Evolutionary conservation across 2,797 vertebrate species (phyloP).

Genomic region (Thunnus albacares): DNA sequence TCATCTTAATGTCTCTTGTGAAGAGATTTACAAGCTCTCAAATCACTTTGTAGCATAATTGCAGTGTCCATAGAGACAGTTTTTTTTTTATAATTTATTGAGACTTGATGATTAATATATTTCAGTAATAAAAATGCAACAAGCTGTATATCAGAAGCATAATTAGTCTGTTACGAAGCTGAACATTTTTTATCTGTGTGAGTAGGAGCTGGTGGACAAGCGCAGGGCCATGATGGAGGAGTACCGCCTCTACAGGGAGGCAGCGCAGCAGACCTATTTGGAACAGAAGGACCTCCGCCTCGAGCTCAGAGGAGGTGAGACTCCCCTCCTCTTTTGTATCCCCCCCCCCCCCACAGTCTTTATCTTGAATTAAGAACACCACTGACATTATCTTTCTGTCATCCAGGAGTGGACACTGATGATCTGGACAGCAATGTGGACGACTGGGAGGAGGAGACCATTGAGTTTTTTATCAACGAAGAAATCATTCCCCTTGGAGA

Average conservation of each 20-base stretch:
- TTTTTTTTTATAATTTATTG: not conserved
- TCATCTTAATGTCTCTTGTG: not conserved
- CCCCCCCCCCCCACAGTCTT: too few species aligned
- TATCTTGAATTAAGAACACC: not conserved
- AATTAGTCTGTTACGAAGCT: constrained; percentile 6
- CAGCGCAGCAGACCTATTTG: constrained; percentile 86
- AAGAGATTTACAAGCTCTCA: not conserved
- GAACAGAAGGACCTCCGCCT: constrained; percentile 93
- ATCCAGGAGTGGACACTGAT: constrained; percentile 93
- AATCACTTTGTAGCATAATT: not conserved
- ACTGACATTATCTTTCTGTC: constrained; percentile 14
- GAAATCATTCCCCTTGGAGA: constrained; percentile 96
- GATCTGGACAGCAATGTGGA: constrained; percentile 98
- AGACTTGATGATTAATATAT: not conserved
- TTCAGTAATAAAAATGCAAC: not conserved
- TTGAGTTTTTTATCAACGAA: constrained; percentile 99
- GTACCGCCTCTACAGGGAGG: constrained; percentile 92
- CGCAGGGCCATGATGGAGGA: constrained; percentile 98
- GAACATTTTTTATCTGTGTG: constrained; percentile 20
- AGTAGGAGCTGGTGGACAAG: constrained; percentile 95
- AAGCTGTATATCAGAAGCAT: not conserved
- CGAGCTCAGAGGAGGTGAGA: constrained; percentile 93
- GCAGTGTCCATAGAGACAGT: not conserved
- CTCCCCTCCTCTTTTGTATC: too few species aligned
- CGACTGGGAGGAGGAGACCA: constrained; percentile 99